Percentiles rank a stretch among this genome's conserved stretches.
Evolutionary conservation across 2,113 vertebrate species (phyloP).

Genomic region (Arenaria interpres): DNA sequence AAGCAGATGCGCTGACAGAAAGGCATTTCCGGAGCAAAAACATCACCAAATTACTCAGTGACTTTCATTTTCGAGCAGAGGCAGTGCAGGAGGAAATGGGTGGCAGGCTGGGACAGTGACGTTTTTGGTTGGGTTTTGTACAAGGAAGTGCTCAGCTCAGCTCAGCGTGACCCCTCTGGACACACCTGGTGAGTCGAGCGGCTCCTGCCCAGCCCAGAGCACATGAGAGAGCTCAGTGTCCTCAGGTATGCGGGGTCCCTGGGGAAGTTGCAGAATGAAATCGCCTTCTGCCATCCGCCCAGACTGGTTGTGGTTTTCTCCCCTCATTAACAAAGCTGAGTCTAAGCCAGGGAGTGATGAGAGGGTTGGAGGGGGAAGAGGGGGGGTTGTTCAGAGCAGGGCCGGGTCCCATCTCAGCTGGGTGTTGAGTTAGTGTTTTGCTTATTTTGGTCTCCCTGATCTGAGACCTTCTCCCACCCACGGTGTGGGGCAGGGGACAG

Average conservation of each 20-base stretch:
- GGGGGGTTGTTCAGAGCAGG: background rate
- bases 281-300: background rate
- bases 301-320: fast-evolving
- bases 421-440: background rate
- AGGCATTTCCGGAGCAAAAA: background rate
- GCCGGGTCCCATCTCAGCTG: background rate
- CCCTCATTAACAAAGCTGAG: fast-evolving
- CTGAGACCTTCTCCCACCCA: fast-evolving
- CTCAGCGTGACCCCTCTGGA: fast-evolving
- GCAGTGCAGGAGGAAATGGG: fast-evolving
- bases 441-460: background rate
- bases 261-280: background rate
- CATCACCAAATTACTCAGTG: no score
- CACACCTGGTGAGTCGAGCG: fast-evolving
- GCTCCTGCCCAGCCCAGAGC: background rate
- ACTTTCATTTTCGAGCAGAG: fast-evolving
- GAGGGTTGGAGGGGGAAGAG: fast-evolving
- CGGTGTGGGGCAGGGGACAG: background rate
- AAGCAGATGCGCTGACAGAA: background rate
- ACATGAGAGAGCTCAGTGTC: no score
- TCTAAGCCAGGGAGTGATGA: background rate
- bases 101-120: background rate
- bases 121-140: fast-evolving
- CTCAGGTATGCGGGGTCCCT: background rate
- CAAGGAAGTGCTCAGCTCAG: background rate